phyloP scores from a whole-genome alignment of 2,797 vertebrate species.

The Chanos chanos region DNA sequence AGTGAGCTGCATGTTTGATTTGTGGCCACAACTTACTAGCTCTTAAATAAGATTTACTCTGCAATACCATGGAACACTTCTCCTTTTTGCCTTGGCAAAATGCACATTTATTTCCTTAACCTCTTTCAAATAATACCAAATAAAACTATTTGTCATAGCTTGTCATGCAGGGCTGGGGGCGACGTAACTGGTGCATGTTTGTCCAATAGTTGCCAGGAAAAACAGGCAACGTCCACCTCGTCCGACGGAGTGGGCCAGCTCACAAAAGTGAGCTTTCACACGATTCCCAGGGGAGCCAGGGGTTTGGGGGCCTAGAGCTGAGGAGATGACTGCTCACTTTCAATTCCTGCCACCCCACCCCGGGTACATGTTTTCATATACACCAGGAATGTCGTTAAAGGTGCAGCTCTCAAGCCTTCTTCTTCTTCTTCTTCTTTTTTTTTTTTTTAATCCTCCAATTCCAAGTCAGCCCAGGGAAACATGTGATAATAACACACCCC shows the following conservation, averaged over 20 bases:
- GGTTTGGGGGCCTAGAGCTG: slow-evolving; percentile 53
- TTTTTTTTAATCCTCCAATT: slow-evolving; percentile 23
- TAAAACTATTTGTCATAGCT: slow-evolving; percentile 59
- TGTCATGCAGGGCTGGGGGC: slow-evolving; percentile 58
- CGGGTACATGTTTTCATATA: slow-evolving; percentile 69
- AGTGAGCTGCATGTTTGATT: slow-evolving; percentile 35
- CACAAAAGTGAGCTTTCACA: slow-evolving; percentile 72
- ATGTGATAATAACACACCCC: background rate
- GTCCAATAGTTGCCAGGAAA: slow-evolving; percentile 67
- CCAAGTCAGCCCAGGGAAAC: background rate
- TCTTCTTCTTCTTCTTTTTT: slow-evolving; percentile 1
- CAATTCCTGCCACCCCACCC: slow-evolving; percentile 57
- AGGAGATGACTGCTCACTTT: slow-evolving; percentile 66
- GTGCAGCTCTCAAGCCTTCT: slow-evolving; percentile 28
- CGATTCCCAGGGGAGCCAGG: slow-evolving; percentile 50
- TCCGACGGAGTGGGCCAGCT: slow-evolving; percentile 50
- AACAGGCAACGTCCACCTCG: slow-evolving; percentile 65
- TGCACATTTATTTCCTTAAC: slow-evolving; percentile 53
- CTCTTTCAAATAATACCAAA: slow-evolving; percentile 65
- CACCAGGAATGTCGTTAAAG: slow-evolving; percentile 62
- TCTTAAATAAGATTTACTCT: slow-evolving; percentile 32
- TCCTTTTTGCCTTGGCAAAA: slow-evolving; percentile 43
- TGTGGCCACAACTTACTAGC: slow-evolving; percentile 27
- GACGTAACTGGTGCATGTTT: slow-evolving; percentile 66
- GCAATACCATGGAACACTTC: slow-evolving; percentile 49